These are phyloP conservation scores for Morus bassanus DNA, from an alignment of 2,797 vertebrate genomes.

Conservation along the genomic window DNA sequence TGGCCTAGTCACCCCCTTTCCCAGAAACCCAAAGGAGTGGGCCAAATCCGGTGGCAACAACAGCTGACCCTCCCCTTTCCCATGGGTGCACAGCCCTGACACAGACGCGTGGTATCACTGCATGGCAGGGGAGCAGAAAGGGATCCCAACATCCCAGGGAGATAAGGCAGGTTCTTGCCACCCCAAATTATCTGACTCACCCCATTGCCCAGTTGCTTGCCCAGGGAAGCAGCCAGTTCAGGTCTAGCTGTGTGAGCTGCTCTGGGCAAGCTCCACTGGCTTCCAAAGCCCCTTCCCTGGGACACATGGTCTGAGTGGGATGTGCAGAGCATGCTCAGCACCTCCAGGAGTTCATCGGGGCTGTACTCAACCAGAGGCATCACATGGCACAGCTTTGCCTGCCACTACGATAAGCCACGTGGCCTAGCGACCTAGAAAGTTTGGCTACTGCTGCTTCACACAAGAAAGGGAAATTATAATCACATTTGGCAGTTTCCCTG, in stretches of 20 bases:
- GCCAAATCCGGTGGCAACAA: neutral
- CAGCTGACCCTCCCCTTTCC: neutral
- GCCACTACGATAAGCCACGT: neutral
- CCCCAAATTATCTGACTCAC: neutral
- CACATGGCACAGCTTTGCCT: neutral
- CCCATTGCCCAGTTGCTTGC: neutral
- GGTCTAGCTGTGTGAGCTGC: neutral
- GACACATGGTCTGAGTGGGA: neutral
- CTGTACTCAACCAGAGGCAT: neutral
- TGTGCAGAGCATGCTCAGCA: neutral
- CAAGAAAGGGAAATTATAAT: neutral
- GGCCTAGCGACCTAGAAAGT: neutral
- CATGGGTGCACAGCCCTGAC: neutral
- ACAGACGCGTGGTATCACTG: accelerated
- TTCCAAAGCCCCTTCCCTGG: neutral
- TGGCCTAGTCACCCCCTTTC: neutral
- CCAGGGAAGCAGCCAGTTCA: neutral
- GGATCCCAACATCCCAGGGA: neutral
- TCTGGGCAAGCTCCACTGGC: neutral
- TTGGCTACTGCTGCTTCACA: neutral
- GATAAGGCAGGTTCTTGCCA: neutral
- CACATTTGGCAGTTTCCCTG: neutral
- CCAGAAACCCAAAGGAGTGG: neutral
- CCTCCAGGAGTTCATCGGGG: neutral
- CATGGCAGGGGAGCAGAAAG: neutral